These are phyloP conservation scores for Chinchilla lanigera DNA, from an alignment of 2,113 vertebrate species.

Conservation along the genomic window DNA sequence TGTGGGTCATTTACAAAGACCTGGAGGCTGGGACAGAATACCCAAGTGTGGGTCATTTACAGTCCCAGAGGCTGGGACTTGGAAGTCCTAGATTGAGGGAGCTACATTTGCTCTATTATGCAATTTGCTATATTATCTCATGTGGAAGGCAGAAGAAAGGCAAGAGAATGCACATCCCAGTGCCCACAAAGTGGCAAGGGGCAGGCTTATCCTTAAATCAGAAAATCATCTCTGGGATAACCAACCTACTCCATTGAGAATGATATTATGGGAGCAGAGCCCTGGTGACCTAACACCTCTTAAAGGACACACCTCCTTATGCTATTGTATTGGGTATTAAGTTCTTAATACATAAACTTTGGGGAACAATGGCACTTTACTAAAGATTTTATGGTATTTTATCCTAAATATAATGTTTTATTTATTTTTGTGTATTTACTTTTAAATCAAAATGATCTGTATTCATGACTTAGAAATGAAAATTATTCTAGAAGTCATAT, in stretches of 20 bases:
- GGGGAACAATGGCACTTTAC: background rate
- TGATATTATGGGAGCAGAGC: too few species aligned
- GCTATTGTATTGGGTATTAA: background rate
- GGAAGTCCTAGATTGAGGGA: background rate
- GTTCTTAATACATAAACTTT: background rate
- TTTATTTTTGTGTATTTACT: constrained; percentile 7
- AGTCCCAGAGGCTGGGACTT: background rate
- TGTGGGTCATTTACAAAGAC: background rate
- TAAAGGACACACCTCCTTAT: background rate
- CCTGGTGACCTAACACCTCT: background rate
- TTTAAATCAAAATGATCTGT: constrained; percentile 5
- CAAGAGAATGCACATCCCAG: too few species aligned
- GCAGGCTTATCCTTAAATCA: too few species aligned
- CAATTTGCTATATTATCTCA: background rate
- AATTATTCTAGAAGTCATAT: background rate
- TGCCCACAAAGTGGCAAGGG: accelerated
- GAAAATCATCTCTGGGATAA: background rate
- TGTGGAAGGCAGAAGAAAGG: background rate
- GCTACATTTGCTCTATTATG: background rate
- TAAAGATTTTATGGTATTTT: background rate
- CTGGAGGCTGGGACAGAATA: background rate
- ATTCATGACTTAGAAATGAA: constrained; percentile 4
- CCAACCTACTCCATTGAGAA: background rate
- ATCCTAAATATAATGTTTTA: background rate
- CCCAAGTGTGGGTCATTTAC: background rate